These are phyloP conservation scores for Fabriciana adippe DNA, from an alignment of 2,888 invertebrate species.

Conservation along the genomic window DNA sequence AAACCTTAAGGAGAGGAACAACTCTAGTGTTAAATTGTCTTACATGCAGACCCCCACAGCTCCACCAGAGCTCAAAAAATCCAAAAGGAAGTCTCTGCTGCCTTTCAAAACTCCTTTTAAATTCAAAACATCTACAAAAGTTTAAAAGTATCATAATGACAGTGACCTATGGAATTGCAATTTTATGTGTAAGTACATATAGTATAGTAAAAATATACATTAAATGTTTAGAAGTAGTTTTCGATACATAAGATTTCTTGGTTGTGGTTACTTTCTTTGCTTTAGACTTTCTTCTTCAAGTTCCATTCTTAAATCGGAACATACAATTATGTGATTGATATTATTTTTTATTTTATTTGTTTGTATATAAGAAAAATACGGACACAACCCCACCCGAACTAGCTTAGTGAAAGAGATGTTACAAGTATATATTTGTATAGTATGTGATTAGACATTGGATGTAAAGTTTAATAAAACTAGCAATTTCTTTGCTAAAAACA, in stretches of 20 bases:
- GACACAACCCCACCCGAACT: slow-evolving; percentile 76
- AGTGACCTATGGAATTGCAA: background rate
- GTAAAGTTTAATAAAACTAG: slow-evolving; percentile 22
- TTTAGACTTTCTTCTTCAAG: slow-evolving; percentile 24
- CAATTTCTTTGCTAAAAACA: slow-evolving; percentile 1
- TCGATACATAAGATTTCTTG: slow-evolving; percentile 27
- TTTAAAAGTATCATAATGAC: slow-evolving; percentile 44
- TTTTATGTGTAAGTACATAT: no score
- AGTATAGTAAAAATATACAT: no score
- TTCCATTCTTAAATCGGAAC: slow-evolving; percentile 33
- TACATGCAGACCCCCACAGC: slow-evolving; percentile 58
- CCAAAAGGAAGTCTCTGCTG: slow-evolving; percentile 68
- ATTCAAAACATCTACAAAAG: slow-evolving; percentile 68
- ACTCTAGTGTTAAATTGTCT: slow-evolving; percentile 53
- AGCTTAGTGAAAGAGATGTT: slow-evolving; percentile 54
- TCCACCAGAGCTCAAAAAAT: slow-evolving; percentile 62
- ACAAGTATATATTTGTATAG: slow-evolving; percentile 37
- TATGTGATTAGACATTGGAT: slow-evolving; percentile 22
- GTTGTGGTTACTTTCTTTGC: slow-evolving; percentile 42
- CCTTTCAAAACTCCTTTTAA: slow-evolving; percentile 79
- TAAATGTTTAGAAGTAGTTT: slow-evolving; percentile 3
- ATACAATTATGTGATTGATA: slow-evolving; percentile 34
- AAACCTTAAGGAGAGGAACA: slow-evolving; percentile 54
- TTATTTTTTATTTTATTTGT: slow-evolving; percentile 44
- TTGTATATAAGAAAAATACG: slow-evolving; percentile 67